Percentiles rank a stretch among this genome's conserved stretches.
phyloP scores from a whole-genome alignment of 2,888 invertebrate species.

The Protodeltote pygarga region DNA sequence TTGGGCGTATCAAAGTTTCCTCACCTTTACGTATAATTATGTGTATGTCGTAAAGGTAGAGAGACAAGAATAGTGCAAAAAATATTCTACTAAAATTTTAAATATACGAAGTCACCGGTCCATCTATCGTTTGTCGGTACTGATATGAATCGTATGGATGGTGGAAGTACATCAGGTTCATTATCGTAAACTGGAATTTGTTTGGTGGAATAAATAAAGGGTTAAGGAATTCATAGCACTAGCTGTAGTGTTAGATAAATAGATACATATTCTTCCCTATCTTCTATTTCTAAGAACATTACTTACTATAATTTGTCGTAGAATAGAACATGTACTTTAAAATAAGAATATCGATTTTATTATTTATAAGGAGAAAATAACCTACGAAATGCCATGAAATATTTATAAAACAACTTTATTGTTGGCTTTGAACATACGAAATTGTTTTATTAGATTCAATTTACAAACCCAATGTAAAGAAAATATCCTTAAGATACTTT shows the following conservation, averaged over 20 bases:
- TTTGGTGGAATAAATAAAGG: no score
- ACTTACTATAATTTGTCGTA: conserved; percentile 73
- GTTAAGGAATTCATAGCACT: conserved; percentile 53
- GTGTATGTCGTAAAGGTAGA: no score
- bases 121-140: no score
- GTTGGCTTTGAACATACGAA: conserved; percentile 45
- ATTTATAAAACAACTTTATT: conserved; percentile 49
- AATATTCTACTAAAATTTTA: no score
- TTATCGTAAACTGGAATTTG: no score
- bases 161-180: no score
- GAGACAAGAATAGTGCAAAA: no score
- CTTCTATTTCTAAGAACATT: conserved; percentile 57
- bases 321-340: conserved; percentile 84
- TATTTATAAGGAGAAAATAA: conserved; percentile 72
- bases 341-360: conserved; percentile 80
- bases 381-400: conserved; percentile 55
- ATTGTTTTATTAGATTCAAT: conserved; percentile 44
- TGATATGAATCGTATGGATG: no score
- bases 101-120: no score
- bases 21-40: no score
- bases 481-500: conserved; percentile 74
- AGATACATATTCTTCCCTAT: conserved; percentile 56
- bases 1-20: no score
- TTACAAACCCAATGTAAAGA: conserved; percentile 55
- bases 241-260: conserved; percentile 47